phyloP scores from a whole-genome alignment of 2,888 invertebrate genomes.

The Ypsolopha scabrella region DNA sequence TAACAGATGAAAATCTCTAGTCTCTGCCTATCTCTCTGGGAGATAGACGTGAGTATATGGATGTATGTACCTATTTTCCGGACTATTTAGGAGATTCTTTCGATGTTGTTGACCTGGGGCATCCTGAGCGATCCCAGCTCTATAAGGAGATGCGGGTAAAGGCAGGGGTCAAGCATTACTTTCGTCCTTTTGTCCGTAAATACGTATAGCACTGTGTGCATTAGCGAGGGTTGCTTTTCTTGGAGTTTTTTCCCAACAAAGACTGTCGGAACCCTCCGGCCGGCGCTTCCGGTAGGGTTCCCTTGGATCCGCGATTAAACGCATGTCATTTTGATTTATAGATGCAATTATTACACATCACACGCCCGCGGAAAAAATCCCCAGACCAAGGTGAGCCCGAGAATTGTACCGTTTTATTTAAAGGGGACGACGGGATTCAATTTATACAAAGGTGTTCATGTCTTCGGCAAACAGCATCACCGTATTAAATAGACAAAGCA shows the following conservation, averaged over 20 bases:
- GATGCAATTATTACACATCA: conserved; percentile 42
- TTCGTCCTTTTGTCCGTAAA: conserved; percentile 49
- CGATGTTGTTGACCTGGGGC: conserved; percentile 3
- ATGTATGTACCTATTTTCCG: too few species aligned
- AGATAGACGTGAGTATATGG: too few species aligned
- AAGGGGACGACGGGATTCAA: conserved; percentile 3
- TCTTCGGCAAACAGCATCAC: conserved; percentile 9
- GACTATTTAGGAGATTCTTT: background rate
- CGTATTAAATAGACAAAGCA: conserved; percentile 5
- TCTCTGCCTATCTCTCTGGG: too few species aligned
- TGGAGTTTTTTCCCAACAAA: conserved; percentile 34
- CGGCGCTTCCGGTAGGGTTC: conserved; percentile 34
- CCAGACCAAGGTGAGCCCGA: conserved; percentile 7
- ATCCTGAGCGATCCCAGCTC: background rate
- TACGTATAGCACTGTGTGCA: conserved; percentile 54
- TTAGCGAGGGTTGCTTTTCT: conserved; percentile 55
- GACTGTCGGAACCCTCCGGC: conserved; percentile 20
- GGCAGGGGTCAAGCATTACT: conserved; percentile 53
- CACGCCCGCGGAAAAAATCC: conserved; percentile 10
- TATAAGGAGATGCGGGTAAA: conserved; percentile 3
- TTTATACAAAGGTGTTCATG: conserved; percentile 3
- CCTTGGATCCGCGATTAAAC: conserved; percentile 43
- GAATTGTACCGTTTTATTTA: conserved; percentile 12
- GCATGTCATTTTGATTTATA: conserved; percentile 64
- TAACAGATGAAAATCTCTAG: too few species aligned